These are phyloP conservation scores for Eueremaeus valkanovi DNA, from an alignment of 2,888 invertebrate genomes.

Conservation along the genomic window DNA sequence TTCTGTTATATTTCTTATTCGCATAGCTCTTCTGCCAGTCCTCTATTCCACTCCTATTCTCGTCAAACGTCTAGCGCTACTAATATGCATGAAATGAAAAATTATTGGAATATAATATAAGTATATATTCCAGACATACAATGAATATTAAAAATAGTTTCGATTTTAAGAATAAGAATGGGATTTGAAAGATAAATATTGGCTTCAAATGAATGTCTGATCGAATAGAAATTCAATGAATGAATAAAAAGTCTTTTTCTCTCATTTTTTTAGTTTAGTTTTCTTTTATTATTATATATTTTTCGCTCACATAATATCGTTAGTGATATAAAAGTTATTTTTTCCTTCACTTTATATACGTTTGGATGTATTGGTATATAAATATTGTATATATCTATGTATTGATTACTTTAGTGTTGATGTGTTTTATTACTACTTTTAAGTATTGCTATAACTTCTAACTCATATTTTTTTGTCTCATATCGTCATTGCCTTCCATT, in stretches of 20 bases:
- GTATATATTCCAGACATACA: not conserved
- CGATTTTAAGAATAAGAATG: not conserved
- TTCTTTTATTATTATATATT: not conserved
- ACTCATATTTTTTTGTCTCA: not conserved
- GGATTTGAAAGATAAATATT: conserved; percentile 1
- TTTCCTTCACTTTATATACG: no score
- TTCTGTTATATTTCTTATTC: not conserved
- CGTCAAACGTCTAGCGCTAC: not conserved
- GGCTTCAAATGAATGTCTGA: not conserved
- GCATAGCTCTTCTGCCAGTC: no score
- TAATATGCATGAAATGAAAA: conserved; percentile 12
- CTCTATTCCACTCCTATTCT: no score
- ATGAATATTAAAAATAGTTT: not conserved
- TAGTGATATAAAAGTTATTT: no score
- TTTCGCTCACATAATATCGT: no score
- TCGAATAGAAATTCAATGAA: not conserved
- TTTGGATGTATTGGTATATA: not conserved
- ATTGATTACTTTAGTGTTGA: conserved; percentile 3
- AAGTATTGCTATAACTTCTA: conserved; percentile 5
- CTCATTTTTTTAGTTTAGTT: not conserved
- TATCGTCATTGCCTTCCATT: not conserved
- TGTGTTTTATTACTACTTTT: not conserved
- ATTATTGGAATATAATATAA: conserved; percentile 1
- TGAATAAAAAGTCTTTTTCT: no score
- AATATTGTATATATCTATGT: not conserved